Conservation (phyloP, 2,113 vertebrate genomes). For the Sapayoa aenigma region DNA sequence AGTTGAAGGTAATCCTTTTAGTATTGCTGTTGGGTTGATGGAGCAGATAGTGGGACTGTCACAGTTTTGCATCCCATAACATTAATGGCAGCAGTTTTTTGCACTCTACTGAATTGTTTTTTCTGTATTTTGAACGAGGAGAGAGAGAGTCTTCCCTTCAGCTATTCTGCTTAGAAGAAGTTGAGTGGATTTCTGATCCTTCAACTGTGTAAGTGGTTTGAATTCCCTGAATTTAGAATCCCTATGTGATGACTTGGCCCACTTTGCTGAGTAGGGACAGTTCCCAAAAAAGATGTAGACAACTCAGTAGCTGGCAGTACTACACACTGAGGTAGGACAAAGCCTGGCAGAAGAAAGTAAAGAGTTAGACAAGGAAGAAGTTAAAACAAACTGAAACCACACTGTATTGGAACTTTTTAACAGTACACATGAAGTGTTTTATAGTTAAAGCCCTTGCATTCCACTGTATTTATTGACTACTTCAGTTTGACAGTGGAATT, state of each 20-base stretch:
- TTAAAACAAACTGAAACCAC: background rate
- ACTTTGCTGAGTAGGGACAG: background rate
- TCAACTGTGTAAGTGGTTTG: rapidly evolving
- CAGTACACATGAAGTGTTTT: background rate
- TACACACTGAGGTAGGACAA: background rate
- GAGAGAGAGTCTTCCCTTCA: background rate
- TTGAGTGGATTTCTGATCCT: background rate
- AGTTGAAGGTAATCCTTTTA: background rate
- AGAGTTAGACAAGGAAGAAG: background rate
- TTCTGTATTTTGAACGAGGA: background rate
- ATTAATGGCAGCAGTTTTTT: background rate
- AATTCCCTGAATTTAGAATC: background rate
- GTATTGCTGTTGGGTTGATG: background rate
- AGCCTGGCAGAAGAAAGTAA: background rate
- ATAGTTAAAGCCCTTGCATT: background rate
- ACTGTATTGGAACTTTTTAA: background rate
- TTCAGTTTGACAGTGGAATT: background rate
- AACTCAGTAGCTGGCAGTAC: background rate
- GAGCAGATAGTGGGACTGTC: background rate
- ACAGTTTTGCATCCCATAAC: background rate
- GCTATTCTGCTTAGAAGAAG: background rate
- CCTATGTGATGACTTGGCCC: background rate
- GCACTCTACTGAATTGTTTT: background rate
- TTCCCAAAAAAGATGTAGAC: background rate
- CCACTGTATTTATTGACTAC: background rate